phyloP scores from a whole-genome alignment of 2,888 invertebrate genomes.

The Lycocerus yunnanus region DNA sequence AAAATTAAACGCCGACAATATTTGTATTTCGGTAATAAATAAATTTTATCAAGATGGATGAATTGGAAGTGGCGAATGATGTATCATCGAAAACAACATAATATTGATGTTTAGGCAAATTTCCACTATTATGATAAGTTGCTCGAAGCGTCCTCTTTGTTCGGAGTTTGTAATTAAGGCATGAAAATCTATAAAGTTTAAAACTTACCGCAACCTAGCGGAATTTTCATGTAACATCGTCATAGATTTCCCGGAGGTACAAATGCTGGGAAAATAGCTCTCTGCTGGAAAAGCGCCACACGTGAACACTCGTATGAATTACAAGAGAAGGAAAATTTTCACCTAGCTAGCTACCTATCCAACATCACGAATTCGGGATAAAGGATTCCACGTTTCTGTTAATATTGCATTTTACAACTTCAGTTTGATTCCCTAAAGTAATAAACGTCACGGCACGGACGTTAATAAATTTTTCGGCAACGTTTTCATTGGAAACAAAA shows the following conservation, averaged over 20 bases:
- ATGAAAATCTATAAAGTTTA: background rate
- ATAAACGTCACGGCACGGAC: background rate
- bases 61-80: background rate
- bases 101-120: background rate
- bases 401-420: background rate
- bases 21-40: background rate
- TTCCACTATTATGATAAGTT: background rate
- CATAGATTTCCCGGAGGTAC: background rate
- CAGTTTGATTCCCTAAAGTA: background rate
- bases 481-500: background rate
- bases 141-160: background rate
- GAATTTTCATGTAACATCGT: background rate
- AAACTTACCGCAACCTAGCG: background rate
- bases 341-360: background rate
- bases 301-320: background rate
- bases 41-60: background rate
- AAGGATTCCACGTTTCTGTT: background rate
- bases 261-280: background rate
- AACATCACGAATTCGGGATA: background rate
- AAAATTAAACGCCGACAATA: background rate
- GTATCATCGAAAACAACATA: background rate
- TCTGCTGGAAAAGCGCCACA: background rate
- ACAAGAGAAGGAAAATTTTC: background rate
- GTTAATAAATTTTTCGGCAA: background rate
- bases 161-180: background rate